A percentile compares a stretch with the other conserved stretches of the same genome.
These are phyloP conservation scores for Conistra vaccinii DNA, from an alignment of 2,888 invertebrate genomes.

Conservation along the genomic window DNA sequence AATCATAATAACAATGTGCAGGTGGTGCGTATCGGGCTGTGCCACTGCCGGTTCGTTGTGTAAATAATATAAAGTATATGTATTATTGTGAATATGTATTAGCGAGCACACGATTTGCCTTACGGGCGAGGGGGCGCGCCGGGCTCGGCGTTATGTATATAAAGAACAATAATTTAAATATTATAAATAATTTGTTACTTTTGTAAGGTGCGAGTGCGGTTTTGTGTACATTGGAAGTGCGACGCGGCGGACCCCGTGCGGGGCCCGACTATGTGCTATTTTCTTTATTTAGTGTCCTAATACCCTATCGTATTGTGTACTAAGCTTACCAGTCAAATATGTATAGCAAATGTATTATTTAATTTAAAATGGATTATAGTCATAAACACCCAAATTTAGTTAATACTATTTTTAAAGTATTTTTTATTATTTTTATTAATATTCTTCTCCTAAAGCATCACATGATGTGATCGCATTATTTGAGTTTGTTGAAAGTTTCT, in stretches of 20 bases:
- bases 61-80: conserved; percentile 85
- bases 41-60: conserved; percentile 86
- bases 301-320: conserved; percentile 87
- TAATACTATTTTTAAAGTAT: conserved; percentile 86
- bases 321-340: conserved; percentile 90
- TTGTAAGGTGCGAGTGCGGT: conserved; percentile 86
- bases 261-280: conserved; percentile 84
- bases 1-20: conserved; percentile 81
- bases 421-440: conserved; percentile 81
- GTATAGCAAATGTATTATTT: conserved; percentile 89
- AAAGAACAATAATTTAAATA: conserved; percentile 85
- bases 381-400: conserved; percentile 91
- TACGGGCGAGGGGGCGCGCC: conserved; percentile 81
- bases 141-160: conserved; percentile 86
- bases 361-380: conserved; percentile 90
- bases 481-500: conserved; percentile 79
- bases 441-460: conserved; percentile 85
- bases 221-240: conserved; percentile 81
- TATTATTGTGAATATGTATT: conserved; percentile 78
- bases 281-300: conserved; percentile 87
- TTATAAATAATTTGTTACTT: conserved; percentile 88
- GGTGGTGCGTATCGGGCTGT: conserved; percentile 81
- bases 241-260: conserved; percentile 71
- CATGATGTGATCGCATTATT: conserved; percentile 85
- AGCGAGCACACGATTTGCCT: conserved; percentile 85